Evolutionary conservation across 2,888 invertebrate species (phyloP), one percentile per base, ranked within the genome.

Genomic region (Nudaria mundana): DNA sequence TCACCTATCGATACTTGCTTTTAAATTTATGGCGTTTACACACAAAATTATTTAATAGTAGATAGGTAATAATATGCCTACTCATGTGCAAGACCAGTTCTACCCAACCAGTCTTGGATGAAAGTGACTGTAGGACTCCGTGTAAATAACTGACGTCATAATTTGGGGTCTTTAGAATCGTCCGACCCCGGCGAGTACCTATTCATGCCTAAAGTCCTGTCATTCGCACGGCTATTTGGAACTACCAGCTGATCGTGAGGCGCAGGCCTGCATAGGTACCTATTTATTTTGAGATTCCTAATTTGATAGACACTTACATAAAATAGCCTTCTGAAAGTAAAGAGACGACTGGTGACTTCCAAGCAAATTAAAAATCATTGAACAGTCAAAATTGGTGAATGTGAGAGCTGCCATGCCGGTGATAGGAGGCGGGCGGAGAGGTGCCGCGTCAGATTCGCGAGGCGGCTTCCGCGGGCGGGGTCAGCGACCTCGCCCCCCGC

Each of bases 401-500:
- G 78, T 75, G 65, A 68, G 62, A 58, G 63, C 44, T 31, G 31
- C 48, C 55, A 45, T 47, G 45, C n/a, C n/a, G n/a, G n/a, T n/a
- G n/a, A n/a, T n/a, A n/a, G 62, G 40, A 63, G 52, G 61, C 58
- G 50, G 66, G 65, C 64, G 70, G 66, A 71, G 56, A 49, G 39
- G 48, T 44, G 54, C 35, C 51, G 59, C 61, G 61, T 61, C 74
- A 71, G 74, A 77, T 78, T 77, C 77, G 82, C 76, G 76, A 76
- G 81, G 80, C 79, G 85, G 83, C 83, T 84, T 84, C 85, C 82
- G 84, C 83, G 83, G 82, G 83, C 77, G 82, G 83, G 84, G 83
- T 84, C 83, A 76, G 66, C 76, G 81, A 82, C 80, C 80, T 76
- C 78, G 69, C 71, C 77, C 78, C 81, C 79, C 77, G 76, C 72